These are phyloP conservation scores for Koerneria pararmatus DNA, from an alignment of 2,888 invertebrate species.

Conservation along the genomic window DNA sequence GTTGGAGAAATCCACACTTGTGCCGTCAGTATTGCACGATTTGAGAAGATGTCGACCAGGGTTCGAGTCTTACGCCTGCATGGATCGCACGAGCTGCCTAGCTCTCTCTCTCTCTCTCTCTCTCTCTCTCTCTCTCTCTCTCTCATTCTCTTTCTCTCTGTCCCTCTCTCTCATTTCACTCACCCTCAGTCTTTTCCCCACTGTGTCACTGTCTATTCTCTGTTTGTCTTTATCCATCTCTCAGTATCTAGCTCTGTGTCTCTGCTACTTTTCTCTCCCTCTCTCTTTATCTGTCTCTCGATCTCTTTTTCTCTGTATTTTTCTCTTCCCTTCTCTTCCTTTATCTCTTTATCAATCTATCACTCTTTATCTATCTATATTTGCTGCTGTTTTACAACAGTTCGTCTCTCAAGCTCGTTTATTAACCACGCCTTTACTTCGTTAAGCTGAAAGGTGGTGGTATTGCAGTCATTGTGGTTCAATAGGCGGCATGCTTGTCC, in stretches of 20 bases:
- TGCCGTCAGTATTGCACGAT: neutral
- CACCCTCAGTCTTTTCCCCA: slow-evolving; percentile 6
- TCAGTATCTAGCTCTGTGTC: neutral
- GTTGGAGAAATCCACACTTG: neutral
- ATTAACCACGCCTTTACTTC: too few relatives aligned
- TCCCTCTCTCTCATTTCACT: slow-evolving; percentile 1
- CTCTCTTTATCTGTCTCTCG: neutral
- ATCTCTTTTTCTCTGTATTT: too few relatives aligned
- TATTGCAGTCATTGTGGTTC: too few relatives aligned
- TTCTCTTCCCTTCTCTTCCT: neutral
- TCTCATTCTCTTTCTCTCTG: slow-evolving; percentile 12
- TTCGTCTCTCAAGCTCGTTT: too few relatives aligned
- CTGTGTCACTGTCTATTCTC: slow-evolving; percentile 8
- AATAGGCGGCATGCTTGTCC: too few relatives aligned
- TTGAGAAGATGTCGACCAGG: too few relatives aligned
- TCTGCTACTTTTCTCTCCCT: neutral
- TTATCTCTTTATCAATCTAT: neutral
- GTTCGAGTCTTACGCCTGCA: slow-evolving; percentile 2
- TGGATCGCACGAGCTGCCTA: neutral
- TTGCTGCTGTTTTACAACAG: slow-evolving; percentile 6
- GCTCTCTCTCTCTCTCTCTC: neutral
- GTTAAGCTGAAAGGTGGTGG: too few relatives aligned
- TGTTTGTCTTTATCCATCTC: neutral
- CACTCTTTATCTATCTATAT: neutral
- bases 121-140: slow-evolving; percentile 2